Conservation (phyloP, 2,797 vertebrate species). For the Enteromius trimaculatus region DNA sequence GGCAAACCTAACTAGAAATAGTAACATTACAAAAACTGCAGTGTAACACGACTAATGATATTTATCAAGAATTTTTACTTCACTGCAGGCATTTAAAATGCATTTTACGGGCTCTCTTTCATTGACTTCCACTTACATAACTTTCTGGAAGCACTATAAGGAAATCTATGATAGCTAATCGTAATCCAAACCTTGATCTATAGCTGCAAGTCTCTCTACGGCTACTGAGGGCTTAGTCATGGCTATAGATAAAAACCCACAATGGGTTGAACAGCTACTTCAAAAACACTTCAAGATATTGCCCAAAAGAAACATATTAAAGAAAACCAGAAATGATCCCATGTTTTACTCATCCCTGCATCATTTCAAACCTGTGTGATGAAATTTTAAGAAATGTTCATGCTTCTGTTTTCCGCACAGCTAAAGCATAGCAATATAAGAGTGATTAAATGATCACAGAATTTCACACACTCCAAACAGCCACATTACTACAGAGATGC, state of each 20-base stretch:
- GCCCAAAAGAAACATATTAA: background rate
- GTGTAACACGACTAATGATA: background rate
- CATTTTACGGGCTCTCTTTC: background rate
- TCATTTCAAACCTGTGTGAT: background rate
- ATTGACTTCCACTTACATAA: slow-evolving; percentile 26
- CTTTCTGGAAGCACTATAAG: background rate
- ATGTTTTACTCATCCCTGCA: too few species aligned
- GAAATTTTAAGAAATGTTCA: background rate
- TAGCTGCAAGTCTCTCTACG: slow-evolving; percentile 11
- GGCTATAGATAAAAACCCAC: background rate
- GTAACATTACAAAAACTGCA: background rate
- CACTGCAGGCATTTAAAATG: background rate
- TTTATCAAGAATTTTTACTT: slow-evolving; percentile 1
- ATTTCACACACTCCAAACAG: slow-evolving; percentile 23
- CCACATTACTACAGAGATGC: background rate
- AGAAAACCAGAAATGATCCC: background rate
- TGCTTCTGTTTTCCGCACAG: background rate
- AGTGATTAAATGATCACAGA: background rate
- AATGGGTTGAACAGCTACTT: background rate
- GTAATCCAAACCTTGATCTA: slow-evolving; percentile 9
- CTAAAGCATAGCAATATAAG: background rate
- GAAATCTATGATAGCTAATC: slow-evolving; percentile 25
- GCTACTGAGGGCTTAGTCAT: background rate
- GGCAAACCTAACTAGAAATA: slow-evolving; percentile 19
- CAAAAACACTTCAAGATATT: background rate